These are phyloP conservation scores for Taeniopygia guttata DNA, from an alignment of 2,797 vertebrate species.

Conservation along the genomic window DNA sequence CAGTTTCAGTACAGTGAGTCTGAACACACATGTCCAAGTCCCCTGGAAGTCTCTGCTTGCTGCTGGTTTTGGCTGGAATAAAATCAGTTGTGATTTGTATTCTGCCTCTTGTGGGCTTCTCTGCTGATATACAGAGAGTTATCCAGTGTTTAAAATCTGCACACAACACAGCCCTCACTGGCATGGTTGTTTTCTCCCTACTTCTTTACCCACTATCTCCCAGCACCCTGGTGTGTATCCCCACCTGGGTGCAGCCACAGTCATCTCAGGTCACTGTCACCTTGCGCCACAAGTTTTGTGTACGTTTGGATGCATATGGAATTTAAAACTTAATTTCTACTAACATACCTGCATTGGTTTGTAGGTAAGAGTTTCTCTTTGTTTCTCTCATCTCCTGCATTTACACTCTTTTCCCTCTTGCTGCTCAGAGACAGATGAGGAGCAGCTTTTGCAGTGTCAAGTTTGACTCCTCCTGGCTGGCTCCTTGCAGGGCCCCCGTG, in stretches of 20 bases:
- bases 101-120: not conserved
- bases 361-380: not conserved
- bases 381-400: not conserved
- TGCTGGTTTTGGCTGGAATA: not conserved
- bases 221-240: not conserved
- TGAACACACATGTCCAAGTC: not conserved
- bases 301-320: not conserved
- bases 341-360: not conserved
- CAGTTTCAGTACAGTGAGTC: not conserved
- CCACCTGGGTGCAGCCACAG: rapidly evolving
- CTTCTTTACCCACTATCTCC: not conserved
- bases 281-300: rapidly evolving
- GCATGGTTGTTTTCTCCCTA: not conserved
- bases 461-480: not conserved
- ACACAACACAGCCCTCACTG: not conserved
- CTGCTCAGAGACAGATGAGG: not conserved
- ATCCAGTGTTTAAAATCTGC: not conserved
- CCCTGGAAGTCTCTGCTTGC: not conserved
- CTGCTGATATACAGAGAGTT: not conserved
- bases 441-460: not conserved
- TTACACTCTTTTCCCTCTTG: not conserved
- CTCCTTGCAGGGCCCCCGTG: not conserved
- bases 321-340: not conserved
- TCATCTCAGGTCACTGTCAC: rapidly evolving
- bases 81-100: not conserved